Conservation (phyloP, 2,888 invertebrate genomes). For the Eupithecia inturbata region DNA sequence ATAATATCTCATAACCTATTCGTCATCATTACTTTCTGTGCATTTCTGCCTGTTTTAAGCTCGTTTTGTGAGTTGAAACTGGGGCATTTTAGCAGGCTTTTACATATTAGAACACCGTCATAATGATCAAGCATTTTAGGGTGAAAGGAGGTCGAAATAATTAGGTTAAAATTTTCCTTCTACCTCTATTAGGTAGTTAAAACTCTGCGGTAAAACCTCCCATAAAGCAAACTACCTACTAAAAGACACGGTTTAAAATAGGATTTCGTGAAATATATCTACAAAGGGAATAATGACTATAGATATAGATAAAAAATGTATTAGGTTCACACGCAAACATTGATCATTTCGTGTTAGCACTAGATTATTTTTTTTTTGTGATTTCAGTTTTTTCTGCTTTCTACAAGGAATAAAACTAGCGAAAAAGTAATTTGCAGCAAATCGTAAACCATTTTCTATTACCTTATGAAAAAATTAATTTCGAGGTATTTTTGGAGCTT, state of each 20-base stretch:
- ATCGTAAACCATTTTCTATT: too few species aligned
- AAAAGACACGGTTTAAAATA: not conserved
- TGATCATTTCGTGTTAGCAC: too few species aligned
- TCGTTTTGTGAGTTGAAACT: constrained; percentile 16
- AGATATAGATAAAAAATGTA: too few species aligned
- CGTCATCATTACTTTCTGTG: constrained; percentile 36
- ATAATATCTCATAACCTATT: constrained; percentile 28
- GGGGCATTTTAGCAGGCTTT: constrained; percentile 15
- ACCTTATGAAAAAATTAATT: too few species aligned
- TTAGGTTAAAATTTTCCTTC: constrained; percentile 13
- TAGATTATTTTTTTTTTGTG: too few species aligned
- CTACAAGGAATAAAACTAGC: not conserved
- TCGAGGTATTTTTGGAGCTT: too few species aligned
- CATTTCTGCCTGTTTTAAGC: constrained; percentile 24
- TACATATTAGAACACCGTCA: constrained; percentile 21
- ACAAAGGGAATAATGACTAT: not conserved
- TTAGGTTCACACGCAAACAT: too few species aligned
- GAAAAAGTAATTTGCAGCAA: too few species aligned
- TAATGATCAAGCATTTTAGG: constrained; percentile 21
- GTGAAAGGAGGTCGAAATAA: constrained; percentile 26
- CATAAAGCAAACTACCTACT: not conserved
- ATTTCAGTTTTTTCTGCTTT: too few species aligned
- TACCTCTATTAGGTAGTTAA: constrained; percentile 1
- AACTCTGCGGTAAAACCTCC: not conserved
- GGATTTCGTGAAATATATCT: not conserved